Conservation (phyloP, 92 coral and sea anemone species). For the Siderastrea siderea region DNA sequence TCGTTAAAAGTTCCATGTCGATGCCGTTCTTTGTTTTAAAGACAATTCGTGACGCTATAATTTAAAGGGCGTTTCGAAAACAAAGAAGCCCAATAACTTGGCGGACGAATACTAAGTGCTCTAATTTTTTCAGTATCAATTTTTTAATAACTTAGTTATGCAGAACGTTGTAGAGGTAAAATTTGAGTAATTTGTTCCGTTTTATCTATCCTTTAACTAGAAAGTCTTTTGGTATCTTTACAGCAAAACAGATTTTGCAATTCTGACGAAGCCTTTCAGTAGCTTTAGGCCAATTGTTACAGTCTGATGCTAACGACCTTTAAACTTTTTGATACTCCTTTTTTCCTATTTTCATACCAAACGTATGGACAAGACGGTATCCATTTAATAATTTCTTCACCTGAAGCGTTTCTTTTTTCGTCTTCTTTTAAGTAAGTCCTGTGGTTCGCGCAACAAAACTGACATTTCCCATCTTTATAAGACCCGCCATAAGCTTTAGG, state of each 20-base stretch:
- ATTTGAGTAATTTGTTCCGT: neutral
- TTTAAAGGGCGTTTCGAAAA: neutral
- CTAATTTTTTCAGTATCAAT: neutral
- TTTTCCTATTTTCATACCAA: neutral
- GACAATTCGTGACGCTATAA: neutral
- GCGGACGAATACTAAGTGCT: neutral
- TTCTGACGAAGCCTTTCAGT: neutral
- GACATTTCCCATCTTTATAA: too few relatives aligned
- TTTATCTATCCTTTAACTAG: neutral
- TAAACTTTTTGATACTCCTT: neutral
- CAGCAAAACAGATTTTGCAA: neutral
- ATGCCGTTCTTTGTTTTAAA: neutral
- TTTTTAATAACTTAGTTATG: neutral
- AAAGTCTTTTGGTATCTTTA: neutral
- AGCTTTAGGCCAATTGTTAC: conserved; percentile 5
- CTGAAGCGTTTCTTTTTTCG: neutral
- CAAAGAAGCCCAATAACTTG: neutral
- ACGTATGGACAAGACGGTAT: neutral
- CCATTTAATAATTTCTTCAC: neutral
- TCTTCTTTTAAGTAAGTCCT: too few relatives aligned
- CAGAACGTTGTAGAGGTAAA: neutral
- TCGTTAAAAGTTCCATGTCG: neutral
- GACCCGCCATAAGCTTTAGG: neutral
- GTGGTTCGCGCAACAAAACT: too few relatives aligned
- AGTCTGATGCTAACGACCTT: neutral